These are phyloP conservation scores for Synanthedon formicaeformis DNA, from an alignment of 2,888 invertebrate species.

Conservation along the genomic window DNA sequence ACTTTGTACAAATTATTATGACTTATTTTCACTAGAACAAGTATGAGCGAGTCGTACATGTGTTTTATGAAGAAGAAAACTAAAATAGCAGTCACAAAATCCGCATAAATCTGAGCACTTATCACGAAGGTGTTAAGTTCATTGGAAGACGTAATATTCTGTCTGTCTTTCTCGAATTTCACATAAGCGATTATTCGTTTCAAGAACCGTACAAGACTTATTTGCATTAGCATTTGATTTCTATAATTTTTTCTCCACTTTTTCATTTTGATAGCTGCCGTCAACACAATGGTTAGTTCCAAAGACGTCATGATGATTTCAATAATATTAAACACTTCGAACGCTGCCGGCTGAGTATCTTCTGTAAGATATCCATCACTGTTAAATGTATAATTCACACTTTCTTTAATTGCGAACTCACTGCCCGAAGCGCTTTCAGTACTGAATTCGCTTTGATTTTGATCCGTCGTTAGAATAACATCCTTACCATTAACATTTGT, in stretches of 20 bases:
- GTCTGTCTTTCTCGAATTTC: constrained; percentile 26
- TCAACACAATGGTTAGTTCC: constrained; percentile 38
- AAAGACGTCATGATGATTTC: constrained; percentile 52
- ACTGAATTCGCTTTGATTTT: background rate
- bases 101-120: constrained; percentile 40
- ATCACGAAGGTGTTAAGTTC: constrained; percentile 16
- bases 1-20: constrained; percentile 37
- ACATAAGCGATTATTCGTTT: constrained; percentile 38
- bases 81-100: constrained; percentile 48
- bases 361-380: background rate
- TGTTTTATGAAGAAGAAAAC: constrained; percentile 56
- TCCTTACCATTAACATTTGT: background rate
- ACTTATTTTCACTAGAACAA: constrained; percentile 47
- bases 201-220: constrained; percentile 44
- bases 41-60: constrained; percentile 53
- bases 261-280: constrained; percentile 41
- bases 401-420: constrained; percentile 8
- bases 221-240: constrained; percentile 58
- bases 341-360: constrained; percentile 6
- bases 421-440: background rate
- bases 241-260: constrained; percentile 57
- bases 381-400: constrained; percentile 6
- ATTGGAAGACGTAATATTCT: constrained; percentile 9
- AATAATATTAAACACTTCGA: constrained; percentile 37
- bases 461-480: background rate